Base-by-base conservation (phyloP, 1,140 invertebrate genomes). In the Hesperophylax magnus region DNA sequence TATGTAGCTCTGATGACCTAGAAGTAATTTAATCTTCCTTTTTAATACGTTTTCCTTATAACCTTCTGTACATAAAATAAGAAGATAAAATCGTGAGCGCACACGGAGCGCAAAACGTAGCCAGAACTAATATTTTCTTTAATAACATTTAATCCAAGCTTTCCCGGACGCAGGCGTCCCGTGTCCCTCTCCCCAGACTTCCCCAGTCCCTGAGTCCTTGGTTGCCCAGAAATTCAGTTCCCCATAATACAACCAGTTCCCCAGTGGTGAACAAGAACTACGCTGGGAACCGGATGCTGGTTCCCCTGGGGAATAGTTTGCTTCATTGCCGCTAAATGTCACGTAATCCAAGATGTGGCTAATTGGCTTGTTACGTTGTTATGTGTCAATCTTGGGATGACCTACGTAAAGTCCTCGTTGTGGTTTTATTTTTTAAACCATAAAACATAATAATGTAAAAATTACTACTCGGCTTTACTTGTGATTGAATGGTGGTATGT, bases 1-100 rank as follows among this genome's bases (percentile, higher is more conserved):
- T 58, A 58, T 58, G 1, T 58, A 18, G 20, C 20, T 58, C n/a
- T 58, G 20, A 58, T 24, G 56, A n/a, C 18, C 24, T 24, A 27
- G 20, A 56, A 56, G 31, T 18, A 71, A n/a, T 56, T 75, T 15
- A 31, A 56, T 75, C 56, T 75, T 75, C 72, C 56, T 75, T 75
- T 15, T 31, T 15, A 17, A 58, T 15, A 15, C 11, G 20, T 18
- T 18, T 58, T 58, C 56, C n/a, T 58, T 18, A n/a, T 18, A 18
- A 58, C 20, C 20, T 58, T 58, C n/a, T 58, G 20, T 72, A n/a
- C 24, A 53, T 72, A 72, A 72, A 52, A 24, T 47, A 24, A 54
- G 9, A 72, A 9, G n/a, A 20, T 53, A 52, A 24, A 52, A 71
- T 39, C 17, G 39, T 71, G 47, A 39, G 18, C 39, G 34, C 20